Base-by-base conservation (phyloP, 2,888 invertebrate genomes). In the Lycocerus yunnanus region DNA sequence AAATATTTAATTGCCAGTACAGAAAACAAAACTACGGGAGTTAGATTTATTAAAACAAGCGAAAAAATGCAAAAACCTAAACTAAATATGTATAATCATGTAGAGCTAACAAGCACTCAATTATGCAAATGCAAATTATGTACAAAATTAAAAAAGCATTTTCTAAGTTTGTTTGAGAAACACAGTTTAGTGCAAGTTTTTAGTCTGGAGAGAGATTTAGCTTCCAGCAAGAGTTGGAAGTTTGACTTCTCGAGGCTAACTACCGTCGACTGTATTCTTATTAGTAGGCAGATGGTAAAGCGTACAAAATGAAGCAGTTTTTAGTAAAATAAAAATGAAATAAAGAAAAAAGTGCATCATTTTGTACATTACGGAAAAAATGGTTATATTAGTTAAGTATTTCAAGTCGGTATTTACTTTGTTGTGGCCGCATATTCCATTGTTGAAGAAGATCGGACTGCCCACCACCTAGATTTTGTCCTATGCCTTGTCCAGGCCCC, bases 381-480 rank as follows among this genome's bases (percentile, higher is more conserved):
- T 70, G 24, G n/a, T 69, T 43, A 43, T n/a, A 43, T 43, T 43
- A n/a, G n/a, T n/a, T 43, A 71, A 77, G 75, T 81, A 79, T 67
- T 77, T 75, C 71, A 78, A 79, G 78, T 78, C 77, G 75, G 84
- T 87, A 87, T 86, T 87, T 87, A 87, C 87, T 86, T 86, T 85
- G 86, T 81, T 84, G 84, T 81, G 84, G 85, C 81, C 83, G 83
- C 84, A 84, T 84, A 83, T 84, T 86, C 87, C 87, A 87, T 79
- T 86, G 86, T 80, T 84, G 85, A 83, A 87, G 88, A 85, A 84
- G 83, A 84, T 89, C 88, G 86, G 87, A 85, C 85, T 88, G 85
- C 87, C 89, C 88, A 88, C 89, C 89, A 89, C 90, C 89, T 88
- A 88, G 88, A 87, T 88, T 87, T 86, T 88, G 88, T 88, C 89